phyloP scores from a whole-genome alignment of 2,797 vertebrate species.

The Diplodus sargus region DNA sequence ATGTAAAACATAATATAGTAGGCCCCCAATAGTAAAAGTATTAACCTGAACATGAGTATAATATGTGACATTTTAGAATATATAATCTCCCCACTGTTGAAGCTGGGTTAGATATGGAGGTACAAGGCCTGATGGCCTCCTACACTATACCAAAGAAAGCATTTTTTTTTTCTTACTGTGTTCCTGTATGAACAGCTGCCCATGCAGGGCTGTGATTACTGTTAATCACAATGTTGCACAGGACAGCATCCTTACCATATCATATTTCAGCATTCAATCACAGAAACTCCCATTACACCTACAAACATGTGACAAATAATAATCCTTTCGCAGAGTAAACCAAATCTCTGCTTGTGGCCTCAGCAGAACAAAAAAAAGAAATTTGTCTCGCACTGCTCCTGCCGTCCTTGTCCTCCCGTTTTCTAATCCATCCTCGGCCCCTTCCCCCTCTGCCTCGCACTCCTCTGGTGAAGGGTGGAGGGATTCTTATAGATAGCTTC shows the following conservation, averaged over 20 bases:
- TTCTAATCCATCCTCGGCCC: slow-evolving; percentile 62
- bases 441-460: slow-evolving; percentile 28
- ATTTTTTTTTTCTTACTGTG: slow-evolving; percentile 8
- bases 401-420: slow-evolving; percentile 51
- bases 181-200: slow-evolving; percentile 16
- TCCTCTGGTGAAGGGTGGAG: slow-evolving; percentile 29
- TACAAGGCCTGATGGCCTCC: slow-evolving; percentile 12
- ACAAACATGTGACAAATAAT: slow-evolving; percentile 3
- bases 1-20: no score
- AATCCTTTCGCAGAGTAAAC: slow-evolving; percentile 27
- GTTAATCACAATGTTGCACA: neutral
- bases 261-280: neutral
- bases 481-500: slow-evolving; percentile 70
- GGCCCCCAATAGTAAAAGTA: no score
- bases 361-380: slow-evolving; percentile 53
- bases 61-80: no score
- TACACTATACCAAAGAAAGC: slow-evolving; percentile 17
- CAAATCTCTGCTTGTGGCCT: slow-evolving; percentile 29
- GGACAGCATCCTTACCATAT: neutral
- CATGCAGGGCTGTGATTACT: slow-evolving; percentile 31
- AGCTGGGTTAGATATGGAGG: neutral
- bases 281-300: neutral
- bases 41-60: no score
- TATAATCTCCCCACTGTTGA: no score
- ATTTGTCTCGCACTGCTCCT: slow-evolving; percentile 51